Percentiles rank a stretch among this genome's conserved stretches.
These are phyloP conservation scores for Pristionchus fissidentatus DNA, from an alignment of 2,888 invertebrate species.

Conservation along the genomic window DNA sequence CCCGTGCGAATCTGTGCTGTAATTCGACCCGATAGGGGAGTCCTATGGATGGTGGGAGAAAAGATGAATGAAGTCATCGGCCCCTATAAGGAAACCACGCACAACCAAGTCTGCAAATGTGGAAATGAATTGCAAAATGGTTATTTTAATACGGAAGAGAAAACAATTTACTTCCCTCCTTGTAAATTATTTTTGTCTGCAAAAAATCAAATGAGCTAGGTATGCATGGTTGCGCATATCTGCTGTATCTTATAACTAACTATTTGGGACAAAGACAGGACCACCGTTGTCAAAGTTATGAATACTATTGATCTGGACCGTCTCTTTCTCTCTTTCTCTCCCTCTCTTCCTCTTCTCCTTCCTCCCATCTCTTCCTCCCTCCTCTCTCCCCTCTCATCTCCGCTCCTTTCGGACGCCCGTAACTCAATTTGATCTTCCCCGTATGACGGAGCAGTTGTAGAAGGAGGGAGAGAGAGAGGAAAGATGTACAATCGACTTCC, in stretches of 20 bases:
- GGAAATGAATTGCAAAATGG: no score
- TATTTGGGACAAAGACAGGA: no score
- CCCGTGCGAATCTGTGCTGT: slow-evolving; percentile 33
- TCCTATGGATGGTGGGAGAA: neutral
- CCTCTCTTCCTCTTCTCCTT: neutral
- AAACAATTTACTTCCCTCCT: no score
- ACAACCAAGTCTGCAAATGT: neutral
- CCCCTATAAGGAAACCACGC: neutral
- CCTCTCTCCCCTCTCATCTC: neutral
- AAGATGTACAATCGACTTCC: slow-evolving; percentile 32
- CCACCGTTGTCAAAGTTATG: no score
- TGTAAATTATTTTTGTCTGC: no score
- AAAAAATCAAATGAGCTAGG: no score
- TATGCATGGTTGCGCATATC: no score
- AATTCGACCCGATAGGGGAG: slow-evolving; percentile 3
- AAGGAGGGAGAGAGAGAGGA: neutral
- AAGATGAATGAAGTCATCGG: neutral
- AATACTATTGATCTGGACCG: neutral
- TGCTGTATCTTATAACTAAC: no score
- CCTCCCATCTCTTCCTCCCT: neutral
- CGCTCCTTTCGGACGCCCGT: neutral
- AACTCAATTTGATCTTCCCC: slow-evolving; percentile 35
- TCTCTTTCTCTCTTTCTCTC: neutral
- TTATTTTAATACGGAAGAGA: no score
- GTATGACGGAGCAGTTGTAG: slow-evolving; percentile 10